Evolutionary conservation across 2,797 vertebrate genomes (phyloP), one percentile per base, ranked within the genome.

Genomic region (Geotria australis): DNA sequence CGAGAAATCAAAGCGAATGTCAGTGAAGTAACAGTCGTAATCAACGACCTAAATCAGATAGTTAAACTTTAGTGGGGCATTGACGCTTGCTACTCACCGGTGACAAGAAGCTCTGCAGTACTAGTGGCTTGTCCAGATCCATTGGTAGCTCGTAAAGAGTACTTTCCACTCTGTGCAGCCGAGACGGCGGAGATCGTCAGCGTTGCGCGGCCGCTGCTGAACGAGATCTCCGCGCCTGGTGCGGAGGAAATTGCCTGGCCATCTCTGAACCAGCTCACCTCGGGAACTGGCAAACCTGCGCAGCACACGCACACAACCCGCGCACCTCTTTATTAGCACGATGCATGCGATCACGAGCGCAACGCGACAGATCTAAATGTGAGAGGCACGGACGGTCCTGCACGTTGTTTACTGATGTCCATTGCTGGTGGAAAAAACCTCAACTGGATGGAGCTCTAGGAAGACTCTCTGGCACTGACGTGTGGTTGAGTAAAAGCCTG

Each of bases 201-300:
- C 76, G 69, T 81, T 81, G 85, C 83, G 74, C 81, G 83, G 83
- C 85, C 85, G 67, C 89, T 81, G 71, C 82, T 88, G 82, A 86
- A 89, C 61, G 81, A 84, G 81, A 93, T 91, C 79, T 86, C 80
- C 69, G 74, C 70, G 70, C 88, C 82, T 67, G 89, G 85, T 63
- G 79, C 76, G 71, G 82, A 63, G 59, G 85, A 80, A 69, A 96
- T 76, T 70, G 79, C 84, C 86, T 93, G 86, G 74, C 86, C 86
- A 88, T 96, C 85, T 76, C 81, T 77, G 70, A 81, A 94, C 89
- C 86, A 94, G 80, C 76, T 91, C 81, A 94, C 85, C 74, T 95
- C 89, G 70, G 86, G 89, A 86, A 84, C 81, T 78, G 85, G 85
- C 67, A 72, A 78, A 76, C 85, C 86, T 93, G 59, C 3, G 61